Conservation (phyloP, 2,113 vertebrate genomes). For the Carassius gibelio region DNA sequence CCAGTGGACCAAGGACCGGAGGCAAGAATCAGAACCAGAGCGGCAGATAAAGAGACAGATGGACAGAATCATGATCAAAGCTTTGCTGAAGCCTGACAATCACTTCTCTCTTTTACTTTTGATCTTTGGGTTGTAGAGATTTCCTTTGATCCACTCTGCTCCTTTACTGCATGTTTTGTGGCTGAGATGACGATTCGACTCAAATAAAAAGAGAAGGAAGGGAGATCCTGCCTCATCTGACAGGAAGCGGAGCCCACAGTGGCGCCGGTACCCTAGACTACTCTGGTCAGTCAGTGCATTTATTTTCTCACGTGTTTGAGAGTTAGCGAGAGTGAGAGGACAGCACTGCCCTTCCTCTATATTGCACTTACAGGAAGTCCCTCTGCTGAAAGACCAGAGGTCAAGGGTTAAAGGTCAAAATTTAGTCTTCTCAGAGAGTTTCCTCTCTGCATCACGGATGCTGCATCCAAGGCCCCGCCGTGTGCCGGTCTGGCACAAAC, state of each 20-base stretch:
- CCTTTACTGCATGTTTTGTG: constrained; percentile 63
- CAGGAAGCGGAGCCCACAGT: constrained; percentile 12
- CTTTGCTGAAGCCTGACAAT: constrained; percentile 97
- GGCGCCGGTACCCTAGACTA: constrained; percentile 42
- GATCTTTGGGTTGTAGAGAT: constrained; percentile 51
- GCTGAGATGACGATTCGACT: constrained; percentile 45
- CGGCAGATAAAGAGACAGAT: constrained; percentile 63
- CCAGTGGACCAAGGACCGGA: constrained; percentile 65
- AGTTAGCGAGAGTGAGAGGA: constrained; percentile 39
- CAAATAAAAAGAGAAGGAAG: constrained; percentile 42
- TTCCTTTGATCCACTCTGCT: constrained; percentile 58
- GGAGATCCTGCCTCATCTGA: background rate
- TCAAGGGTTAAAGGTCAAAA: constrained; percentile 72
- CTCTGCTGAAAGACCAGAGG: constrained; percentile 70
- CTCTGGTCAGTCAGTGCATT: constrained; percentile 49
- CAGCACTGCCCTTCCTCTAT: constrained; percentile 45
- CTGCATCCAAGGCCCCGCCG: constrained; percentile 31
- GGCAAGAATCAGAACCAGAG: constrained; percentile 70
- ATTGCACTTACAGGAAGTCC: constrained; percentile 45
- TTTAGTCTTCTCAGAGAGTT: constrained; percentile 45
- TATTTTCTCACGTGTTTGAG: constrained; percentile 33
- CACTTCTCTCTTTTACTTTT: constrained; percentile 77
- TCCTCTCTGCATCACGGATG: constrained; percentile 37
- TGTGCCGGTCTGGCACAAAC: constrained; percentile 37
- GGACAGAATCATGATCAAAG: constrained; percentile 79